These are phyloP conservation scores for Drepana falcataria DNA, from an alignment of 2,888 invertebrate genomes.

Conservation along the genomic window DNA sequence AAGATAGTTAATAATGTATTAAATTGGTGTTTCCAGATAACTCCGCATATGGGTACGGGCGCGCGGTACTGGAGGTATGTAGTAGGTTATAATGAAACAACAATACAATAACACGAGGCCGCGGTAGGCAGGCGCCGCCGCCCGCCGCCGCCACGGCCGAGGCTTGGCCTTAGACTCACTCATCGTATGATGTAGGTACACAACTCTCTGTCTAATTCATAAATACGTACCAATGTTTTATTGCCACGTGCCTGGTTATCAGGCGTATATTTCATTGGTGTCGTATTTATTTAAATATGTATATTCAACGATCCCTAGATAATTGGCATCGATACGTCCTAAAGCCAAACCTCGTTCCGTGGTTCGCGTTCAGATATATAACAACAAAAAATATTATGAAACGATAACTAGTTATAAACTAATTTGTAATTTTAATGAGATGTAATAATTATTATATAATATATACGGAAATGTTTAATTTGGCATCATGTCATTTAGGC, in stretches of 20 bases:
- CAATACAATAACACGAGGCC: conserved; percentile 7
- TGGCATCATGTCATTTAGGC: conserved; percentile 33
- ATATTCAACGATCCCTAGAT: too few relatives aligned
- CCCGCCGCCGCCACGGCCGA: conserved; percentile 10
- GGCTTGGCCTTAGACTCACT: conserved; percentile 7
- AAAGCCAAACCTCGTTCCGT: not conserved
- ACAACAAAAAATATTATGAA: conserved; percentile 48
- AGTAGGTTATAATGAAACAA: conserved; percentile 16
- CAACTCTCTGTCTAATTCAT: too few relatives aligned
- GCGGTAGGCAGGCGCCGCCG: conserved; percentile 10
- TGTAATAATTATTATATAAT: conserved; percentile 38
- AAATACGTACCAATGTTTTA: too few relatives aligned
- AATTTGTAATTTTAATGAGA: conserved; percentile 62
- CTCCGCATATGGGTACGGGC: conserved; percentile 32
- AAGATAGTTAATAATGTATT: too few relatives aligned
- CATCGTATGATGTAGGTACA: not conserved
- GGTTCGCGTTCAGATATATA: conserved; percentile 20
- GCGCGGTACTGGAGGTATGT: conserved; percentile 40
- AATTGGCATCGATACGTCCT: not conserved
- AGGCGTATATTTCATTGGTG: too few relatives aligned
- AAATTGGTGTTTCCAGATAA: conserved; percentile 45
- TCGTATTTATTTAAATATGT: too few relatives aligned
- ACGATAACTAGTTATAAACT: conserved; percentile 55
- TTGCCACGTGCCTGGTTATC: too few relatives aligned
- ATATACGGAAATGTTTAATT: conserved; percentile 33